A percentile compares a stretch with the other conserved stretches of the same genome.
phyloP scores from a whole-genome alignment of 2,888 invertebrate species.

The Caenorhabditis imperialis region DNA sequence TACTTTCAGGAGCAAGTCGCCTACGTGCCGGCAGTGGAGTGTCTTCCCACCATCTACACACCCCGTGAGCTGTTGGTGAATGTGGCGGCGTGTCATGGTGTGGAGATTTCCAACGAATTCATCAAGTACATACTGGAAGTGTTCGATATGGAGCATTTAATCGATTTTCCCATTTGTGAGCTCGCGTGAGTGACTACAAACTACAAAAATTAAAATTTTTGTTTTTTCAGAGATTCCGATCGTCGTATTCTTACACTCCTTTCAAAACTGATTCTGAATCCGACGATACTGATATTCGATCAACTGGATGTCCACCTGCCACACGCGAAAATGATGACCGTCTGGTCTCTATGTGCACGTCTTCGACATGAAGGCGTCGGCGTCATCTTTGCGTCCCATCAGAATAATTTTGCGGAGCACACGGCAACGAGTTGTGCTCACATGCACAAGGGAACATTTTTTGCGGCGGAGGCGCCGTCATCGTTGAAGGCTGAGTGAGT shows the following conservation, averaged over 20 bases:
- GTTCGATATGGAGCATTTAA: conserved; percentile 11
- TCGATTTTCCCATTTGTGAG: no score
- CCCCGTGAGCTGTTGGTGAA: conserved; percentile 24
- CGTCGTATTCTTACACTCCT: conserved; percentile 30
- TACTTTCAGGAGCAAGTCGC: conserved; percentile 26
- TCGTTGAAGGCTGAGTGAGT: conserved; percentile 27
- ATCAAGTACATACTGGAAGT: conserved; percentile 31
- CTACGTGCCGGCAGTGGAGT: conserved; percentile 24
- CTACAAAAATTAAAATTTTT: no score
- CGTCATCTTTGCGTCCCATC: conserved; percentile 23
- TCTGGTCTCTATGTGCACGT: conserved; percentile 32
- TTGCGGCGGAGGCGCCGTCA: conserved; percentile 15
- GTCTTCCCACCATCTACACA: conserved; percentile 37
- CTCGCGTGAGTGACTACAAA: no score
- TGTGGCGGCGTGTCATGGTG: conserved; percentile 31
- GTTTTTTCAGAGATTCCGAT: conserved; percentile 23
- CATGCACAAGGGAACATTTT: conserved; percentile 20
- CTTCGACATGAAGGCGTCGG: conserved; percentile 24
- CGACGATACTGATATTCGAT: conserved; percentile 34
- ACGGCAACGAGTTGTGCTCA: conserved; percentile 41
- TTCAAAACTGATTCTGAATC: conserved; percentile 22
- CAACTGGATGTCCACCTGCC: conserved; percentile 42
- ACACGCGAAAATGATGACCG: conserved; percentile 47
- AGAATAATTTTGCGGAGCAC: conserved; percentile 34
- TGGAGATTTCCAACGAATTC: conserved; percentile 15